Conservation (phyloP, 1,140 invertebrate genomes). For the Sinella curviseta region DNA sequence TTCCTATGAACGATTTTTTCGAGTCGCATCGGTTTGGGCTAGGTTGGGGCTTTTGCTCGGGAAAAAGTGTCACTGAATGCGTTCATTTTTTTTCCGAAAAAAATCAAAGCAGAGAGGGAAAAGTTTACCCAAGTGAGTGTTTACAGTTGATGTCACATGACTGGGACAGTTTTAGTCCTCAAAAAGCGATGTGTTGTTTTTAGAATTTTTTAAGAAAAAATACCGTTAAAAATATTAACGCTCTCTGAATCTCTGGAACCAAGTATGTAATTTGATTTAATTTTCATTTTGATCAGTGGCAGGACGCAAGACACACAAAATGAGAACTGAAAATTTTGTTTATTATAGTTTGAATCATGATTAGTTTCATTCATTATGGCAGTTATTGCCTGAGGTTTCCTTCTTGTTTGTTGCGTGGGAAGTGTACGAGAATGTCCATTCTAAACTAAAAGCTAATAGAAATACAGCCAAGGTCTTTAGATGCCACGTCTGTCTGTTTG, state of each 20-base stretch:
- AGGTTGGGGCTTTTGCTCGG: background rate
- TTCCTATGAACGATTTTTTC: background rate
- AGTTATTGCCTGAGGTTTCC: too few relatives aligned
- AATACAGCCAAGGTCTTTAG: too few relatives aligned
- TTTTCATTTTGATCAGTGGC: slow-evolving; percentile 13
- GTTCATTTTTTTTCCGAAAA: background rate
- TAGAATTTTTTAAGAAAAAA: too few relatives aligned
- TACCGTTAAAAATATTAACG: too few relatives aligned
- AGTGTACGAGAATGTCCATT: too few relatives aligned
- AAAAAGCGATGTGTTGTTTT: background rate
- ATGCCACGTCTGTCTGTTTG: too few relatives aligned
- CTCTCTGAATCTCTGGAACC: too few relatives aligned
- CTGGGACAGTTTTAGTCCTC: background rate
- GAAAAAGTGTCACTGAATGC: slow-evolving; percentile 21
- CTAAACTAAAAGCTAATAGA: too few relatives aligned
- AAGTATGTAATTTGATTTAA: slow-evolving; percentile 15
- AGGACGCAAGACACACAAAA: background rate
- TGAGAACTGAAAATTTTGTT: too few relatives aligned
- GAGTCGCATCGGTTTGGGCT: background rate
- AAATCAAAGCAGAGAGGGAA: background rate
- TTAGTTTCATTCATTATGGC: too few relatives aligned
- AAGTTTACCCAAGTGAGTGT: background rate
- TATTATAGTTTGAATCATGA: too few relatives aligned
- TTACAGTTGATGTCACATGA: background rate
- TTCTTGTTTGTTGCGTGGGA: too few relatives aligned